Base-by-base conservation (phyloP, 2,888 invertebrate genomes). In the Agrochola circellaris region DNA sequence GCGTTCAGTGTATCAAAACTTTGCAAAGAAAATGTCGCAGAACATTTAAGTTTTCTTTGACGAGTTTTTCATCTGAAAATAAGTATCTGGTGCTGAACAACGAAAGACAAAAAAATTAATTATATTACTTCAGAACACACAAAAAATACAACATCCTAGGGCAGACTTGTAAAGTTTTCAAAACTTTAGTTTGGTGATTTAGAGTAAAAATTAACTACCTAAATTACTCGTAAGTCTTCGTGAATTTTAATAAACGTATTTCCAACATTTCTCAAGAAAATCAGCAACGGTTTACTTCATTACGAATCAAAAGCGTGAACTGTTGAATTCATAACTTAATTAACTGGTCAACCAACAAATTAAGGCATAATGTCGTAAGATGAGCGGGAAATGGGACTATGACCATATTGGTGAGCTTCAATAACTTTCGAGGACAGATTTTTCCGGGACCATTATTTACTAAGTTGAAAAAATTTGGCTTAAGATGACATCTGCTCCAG, bases 331-430 rank as follows among this genome's bases (percentile, higher is more conserved):
- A 30, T 69, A 73, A 75, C 42, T n/a, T 70, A 67, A 80, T 76
- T 73, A 73, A 67, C 26, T 65, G n/a, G 15, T 73, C 60, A 60
- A 72, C 45, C 69, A 65, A 60, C 26, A 81, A 83, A 77, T 76
- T 76, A 62, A 17, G 2, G 54, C 23, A 56, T 15, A 69, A 72
- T 83, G 54, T 69, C 15, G 67, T 58, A 74, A 74, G 42, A 68
- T 38, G 17, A 64, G 23, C 20, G n/a, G 26, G 51, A 61, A 83
- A 67, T 65, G 15, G 23, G 17, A 42, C 56, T 61, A 6, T 62
- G 70, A 54, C 67, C 20, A 64, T 74, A 69, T 42, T 73, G 23
- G 23, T 56, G 30, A 15, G 45, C 6, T 72, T 26, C 26, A 68
- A 17, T 81, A 38, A 68, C 9, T 15, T 54, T 51, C 23, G 11